These are phyloP conservation scores for Mythimna lalbum DNA, from an alignment of 2,888 invertebrate species.

Conservation along the genomic window DNA sequence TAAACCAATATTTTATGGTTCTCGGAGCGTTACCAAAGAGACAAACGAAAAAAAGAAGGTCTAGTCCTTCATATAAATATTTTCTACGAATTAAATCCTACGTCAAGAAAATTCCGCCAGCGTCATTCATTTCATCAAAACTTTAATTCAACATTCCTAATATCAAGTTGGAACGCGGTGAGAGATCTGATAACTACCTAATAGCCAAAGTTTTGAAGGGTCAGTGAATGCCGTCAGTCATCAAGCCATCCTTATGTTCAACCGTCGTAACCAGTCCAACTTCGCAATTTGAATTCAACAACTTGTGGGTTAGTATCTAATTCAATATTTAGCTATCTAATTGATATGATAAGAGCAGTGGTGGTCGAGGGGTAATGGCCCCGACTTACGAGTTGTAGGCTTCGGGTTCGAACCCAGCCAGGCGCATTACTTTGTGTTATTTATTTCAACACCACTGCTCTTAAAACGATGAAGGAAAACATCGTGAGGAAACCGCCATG, in stretches of 20 bases:
- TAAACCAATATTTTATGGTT: too few species aligned
- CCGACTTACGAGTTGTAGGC: too few species aligned
- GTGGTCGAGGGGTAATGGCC: too few species aligned
- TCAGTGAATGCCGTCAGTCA: conserved; percentile 45
- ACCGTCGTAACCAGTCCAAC: conserved; percentile 52
- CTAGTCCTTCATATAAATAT: neutral
- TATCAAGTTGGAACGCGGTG: conserved; percentile 35
- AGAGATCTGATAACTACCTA: conserved; percentile 44
- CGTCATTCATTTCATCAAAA: conserved; percentile 30
- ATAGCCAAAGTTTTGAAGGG: conserved; percentile 54
- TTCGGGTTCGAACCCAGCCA: too few species aligned
- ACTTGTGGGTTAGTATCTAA: conserved; percentile 37
- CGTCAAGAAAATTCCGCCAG: conserved; percentile 7
- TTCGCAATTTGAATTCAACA: conserved; percentile 47
- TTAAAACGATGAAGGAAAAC: too few species aligned
- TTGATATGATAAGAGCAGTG: too few species aligned
- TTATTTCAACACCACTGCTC: too few species aligned
- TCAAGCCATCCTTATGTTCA: conserved; percentile 34
- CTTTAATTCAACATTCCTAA: conserved; percentile 48
- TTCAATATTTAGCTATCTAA: too few species aligned
- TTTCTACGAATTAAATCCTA: neutral
- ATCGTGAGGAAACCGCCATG: too few species aligned
- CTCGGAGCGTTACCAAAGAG: too few species aligned
- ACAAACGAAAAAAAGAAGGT: too few species aligned
- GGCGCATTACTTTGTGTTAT: too few species aligned